Conservation (phyloP, 2,113 vertebrate genomes). For the Aphelocoma coerulescens region DNA sequence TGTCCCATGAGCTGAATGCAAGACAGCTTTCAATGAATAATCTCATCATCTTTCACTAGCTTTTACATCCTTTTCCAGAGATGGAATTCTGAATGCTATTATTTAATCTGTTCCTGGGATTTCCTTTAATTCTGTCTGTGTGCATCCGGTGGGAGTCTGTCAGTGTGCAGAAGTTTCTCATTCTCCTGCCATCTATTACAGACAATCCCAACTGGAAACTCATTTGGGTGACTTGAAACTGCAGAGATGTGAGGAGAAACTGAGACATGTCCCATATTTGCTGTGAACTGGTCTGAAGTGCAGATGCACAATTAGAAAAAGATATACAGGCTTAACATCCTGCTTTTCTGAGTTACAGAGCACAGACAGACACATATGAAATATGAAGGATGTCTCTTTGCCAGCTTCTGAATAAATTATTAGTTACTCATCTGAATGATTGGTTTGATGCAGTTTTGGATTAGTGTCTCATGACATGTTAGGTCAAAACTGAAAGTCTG, state of each 20-base stretch:
- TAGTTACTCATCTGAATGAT: not conserved
- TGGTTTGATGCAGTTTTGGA: not conserved
- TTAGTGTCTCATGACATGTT: not conserved
- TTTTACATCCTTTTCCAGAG: not conserved
- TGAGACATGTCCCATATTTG: not conserved
- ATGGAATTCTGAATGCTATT: not conserved
- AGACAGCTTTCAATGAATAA: not conserved
- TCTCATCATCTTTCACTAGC: not conserved
- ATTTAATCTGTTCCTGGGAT: not conserved
- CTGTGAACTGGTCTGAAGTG: not conserved
- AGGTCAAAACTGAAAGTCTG: not conserved
- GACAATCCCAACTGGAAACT: not conserved
- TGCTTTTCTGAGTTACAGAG: not conserved
- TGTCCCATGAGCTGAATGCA: not conserved
- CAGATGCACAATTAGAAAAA: not conserved
- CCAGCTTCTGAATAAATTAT: not conserved
- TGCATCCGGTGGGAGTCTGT: not conserved
- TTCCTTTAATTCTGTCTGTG: not conserved
- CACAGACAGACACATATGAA: not conserved
- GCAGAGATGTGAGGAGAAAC: not conserved
- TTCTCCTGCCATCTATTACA: not conserved
- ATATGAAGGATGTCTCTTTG: conserved; percentile 1
- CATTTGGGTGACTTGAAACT: not conserved
- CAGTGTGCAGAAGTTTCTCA: not conserved
- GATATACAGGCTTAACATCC: not conserved